Evolutionary conservation across 2,797 vertebrate species (phyloP).

Genomic region (Phalanger gymnotis): DNA sequence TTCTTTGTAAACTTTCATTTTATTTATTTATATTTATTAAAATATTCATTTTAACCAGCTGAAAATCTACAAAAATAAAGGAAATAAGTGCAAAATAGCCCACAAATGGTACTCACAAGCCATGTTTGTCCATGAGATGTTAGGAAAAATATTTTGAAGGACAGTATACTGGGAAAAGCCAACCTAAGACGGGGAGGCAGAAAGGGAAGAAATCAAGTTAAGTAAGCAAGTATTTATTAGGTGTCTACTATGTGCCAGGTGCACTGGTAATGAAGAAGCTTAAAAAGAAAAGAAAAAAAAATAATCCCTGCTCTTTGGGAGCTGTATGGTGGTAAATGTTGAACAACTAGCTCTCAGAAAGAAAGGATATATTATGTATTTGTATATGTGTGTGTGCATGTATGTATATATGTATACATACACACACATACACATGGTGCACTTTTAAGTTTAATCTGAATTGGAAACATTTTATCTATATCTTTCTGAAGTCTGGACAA

Average conservation of each 20-base stretch:
- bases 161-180: neutral
- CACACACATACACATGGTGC: neutral
- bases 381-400: fast-evolving
- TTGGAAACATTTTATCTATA: neutral
- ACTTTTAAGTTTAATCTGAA: neutral
- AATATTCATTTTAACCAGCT: no score
- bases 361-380: no score
- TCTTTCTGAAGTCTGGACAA: neutral
- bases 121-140: neutral
- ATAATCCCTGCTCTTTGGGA: neutral
- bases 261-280: neutral
- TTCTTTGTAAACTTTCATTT: neutral
- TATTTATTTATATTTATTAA: no score
- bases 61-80: no score
- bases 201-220: neutral
- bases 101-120: no score
- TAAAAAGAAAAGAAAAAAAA: neutral
- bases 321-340: neutral
- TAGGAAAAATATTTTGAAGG: neutral
- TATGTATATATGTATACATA: no score
- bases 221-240: neutral
- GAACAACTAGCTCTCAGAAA: neutral
- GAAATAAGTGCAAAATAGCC: no score
- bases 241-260: neutral
- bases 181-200: neutral